Percentiles rank a stretch among this genome's conserved stretches.
phyloP scores from a whole-genome alignment of 2,113 vertebrate genomes.

The Dermatemys mawii region DNA sequence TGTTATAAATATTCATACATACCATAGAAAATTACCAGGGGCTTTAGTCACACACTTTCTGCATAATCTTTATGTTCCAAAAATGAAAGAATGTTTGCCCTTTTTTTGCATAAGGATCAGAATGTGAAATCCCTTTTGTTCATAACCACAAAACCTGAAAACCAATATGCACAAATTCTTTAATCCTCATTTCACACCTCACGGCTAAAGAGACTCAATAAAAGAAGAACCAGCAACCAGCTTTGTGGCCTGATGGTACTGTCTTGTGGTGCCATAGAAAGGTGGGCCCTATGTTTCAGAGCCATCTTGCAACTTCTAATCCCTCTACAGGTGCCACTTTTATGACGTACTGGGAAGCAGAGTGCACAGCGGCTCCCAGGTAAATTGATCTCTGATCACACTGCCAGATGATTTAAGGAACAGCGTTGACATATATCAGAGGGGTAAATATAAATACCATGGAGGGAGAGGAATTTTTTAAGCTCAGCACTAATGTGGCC shows the following conservation, averaged over 20 bases:
- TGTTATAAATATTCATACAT: constrained; percentile 84
- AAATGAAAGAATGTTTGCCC: constrained; percentile 75
- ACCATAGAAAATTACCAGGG: constrained; percentile 75
- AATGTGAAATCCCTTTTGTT: constrained; percentile 79
- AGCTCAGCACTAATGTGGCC: too few species aligned
- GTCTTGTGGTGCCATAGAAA: not conserved
- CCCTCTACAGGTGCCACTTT: constrained; percentile 41
- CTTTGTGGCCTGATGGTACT: not conserved
- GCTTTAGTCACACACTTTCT: constrained; percentile 79
- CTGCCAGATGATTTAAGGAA: constrained; percentile 13
- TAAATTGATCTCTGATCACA: not conserved
- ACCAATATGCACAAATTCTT: constrained; percentile 73
- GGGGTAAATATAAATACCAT: too few species aligned
- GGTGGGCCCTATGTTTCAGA: constrained; percentile 21
- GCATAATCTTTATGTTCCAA: constrained; percentile 80
- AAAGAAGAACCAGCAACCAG: constrained; percentile 53
- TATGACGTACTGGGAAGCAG: not conserved
- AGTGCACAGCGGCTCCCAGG: not conserved
- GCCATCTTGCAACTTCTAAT: constrained; percentile 25
- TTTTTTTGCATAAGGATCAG: constrained; percentile 72
- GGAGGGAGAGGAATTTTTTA: too few species aligned
- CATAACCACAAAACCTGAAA: constrained; percentile 77
- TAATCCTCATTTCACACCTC: constrained; percentile 81
- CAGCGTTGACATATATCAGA: not conserved
- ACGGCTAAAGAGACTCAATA: constrained; percentile 72